Base-by-base conservation (phyloP, 2,888 invertebrate genomes). In the Slavum lentiscoides region DNA sequence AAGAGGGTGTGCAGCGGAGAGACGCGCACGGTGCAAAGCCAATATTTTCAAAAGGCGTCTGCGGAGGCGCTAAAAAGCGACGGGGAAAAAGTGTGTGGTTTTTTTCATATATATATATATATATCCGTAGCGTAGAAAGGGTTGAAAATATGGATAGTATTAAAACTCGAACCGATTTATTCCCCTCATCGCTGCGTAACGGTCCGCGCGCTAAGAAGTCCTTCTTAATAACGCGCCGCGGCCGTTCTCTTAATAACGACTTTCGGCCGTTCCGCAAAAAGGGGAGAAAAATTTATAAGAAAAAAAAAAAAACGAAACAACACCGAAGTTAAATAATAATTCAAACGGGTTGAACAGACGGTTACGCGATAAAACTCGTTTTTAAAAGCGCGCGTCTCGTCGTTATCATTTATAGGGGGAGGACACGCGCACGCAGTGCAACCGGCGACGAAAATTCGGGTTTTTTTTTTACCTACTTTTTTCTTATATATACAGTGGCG, bases 81-180 rank as follows among this genome's bases (percentile, higher is more conserved):
- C 64, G 80, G 80, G 30, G 72, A 43, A 72, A 58, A 72, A n/a
- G n/a, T n/a, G 80, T 80, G 80, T 37, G 80, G 80, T 80, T 80
- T 80, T 77, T 77, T 80, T 70, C 30, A 4, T 30, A 43, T 55
- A 43, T n/a, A n/a, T n/a, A n/a, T n/a, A n/a, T n/a, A n/a, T n/a
- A n/a, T n/a, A n/a, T 23, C 75, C 17, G n/a, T 76, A 30, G 4
- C 4, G 58, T 15, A n/a, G 80, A 80, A 80, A 80, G 80, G 80
- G 80, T 80, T 80, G 66, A 72, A 72, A 80, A 80, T 80, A 80
- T 80, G 80, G 80, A 80, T 72, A 72, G 80, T 80, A 72, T 80
- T 80, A 80, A 80, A 80, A 72, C 77, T 43, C 77, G 69, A 70
- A 77, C 72, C 80, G 80, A 80, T 80, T 80, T 80, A 80, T 80